These are phyloP conservation scores for Chaetodon trifasciatus DNA, from an alignment of 2,797 vertebrate genomes.

Conservation along the genomic window DNA sequence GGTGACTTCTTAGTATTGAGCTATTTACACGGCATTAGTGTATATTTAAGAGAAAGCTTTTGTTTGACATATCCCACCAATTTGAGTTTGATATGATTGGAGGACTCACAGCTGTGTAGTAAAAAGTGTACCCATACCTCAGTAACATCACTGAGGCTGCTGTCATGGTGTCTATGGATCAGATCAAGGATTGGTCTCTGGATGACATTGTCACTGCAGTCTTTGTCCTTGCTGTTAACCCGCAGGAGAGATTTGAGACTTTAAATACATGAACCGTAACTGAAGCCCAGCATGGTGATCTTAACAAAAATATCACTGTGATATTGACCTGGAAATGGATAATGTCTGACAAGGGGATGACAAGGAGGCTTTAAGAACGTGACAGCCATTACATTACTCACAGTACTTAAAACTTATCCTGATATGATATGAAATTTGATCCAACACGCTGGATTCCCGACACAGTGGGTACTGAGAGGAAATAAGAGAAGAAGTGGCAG, in stretches of 20 bases:
- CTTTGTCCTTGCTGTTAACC: neutral
- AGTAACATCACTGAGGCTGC: slow-evolving; percentile 2
- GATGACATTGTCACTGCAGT: neutral
- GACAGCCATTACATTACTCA: neutral
- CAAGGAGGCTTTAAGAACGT: neutral
- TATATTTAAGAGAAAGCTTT: neutral
- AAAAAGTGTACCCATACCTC: neutral
- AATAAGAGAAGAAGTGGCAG: neutral
- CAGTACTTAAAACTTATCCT: neutral
- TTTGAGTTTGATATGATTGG: neutral
- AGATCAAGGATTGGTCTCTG: slow-evolving; percentile 10
- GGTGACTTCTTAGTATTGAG: neutral
- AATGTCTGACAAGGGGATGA: neutral
- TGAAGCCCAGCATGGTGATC: neutral
- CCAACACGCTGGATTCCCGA: neutral
- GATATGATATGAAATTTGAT: neutral
- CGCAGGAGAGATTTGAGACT: neutral
- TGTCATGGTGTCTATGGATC: slow-evolving; percentile 8
- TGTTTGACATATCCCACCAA: neutral
- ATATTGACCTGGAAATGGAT: neutral
- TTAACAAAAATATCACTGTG: neutral
- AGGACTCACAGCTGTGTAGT: neutral
- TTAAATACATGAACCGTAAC: neutral
- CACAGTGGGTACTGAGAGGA: neutral
- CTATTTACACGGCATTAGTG: neutral